These are phyloP conservation scores for Pipra filicauda DNA, from an alignment of 2,113 vertebrate species.

Conservation along the genomic window DNA sequence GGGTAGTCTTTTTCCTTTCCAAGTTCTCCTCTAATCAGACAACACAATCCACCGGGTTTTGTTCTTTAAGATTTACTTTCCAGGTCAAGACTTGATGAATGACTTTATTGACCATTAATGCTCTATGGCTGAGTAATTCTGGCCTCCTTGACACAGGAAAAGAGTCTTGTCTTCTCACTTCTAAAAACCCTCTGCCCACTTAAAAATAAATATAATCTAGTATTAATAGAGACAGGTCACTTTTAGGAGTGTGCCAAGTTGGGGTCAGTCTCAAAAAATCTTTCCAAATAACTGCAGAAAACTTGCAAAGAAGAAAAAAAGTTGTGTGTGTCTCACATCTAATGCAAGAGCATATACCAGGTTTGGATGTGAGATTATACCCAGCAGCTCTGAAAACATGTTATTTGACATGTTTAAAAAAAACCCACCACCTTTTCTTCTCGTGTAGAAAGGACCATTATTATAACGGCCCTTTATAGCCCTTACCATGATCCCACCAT, in stretches of 20 bases:
- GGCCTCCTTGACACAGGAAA: neutral
- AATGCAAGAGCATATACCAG: neutral
- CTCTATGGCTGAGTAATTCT: constrained; percentile 3
- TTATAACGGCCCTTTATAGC: neutral
- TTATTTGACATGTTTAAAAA: neutral
- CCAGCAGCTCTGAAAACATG: neutral
- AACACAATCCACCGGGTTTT: neutral
- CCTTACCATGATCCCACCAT: neutral
- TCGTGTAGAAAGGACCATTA: neutral
- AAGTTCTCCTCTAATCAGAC: neutral
- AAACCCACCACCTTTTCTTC: neutral
- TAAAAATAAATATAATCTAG: neutral
- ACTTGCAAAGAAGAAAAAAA: neutral
- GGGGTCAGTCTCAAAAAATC: neutral
- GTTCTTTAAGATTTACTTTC: constrained; percentile 22
- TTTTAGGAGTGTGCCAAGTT: neutral
- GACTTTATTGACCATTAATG: neutral
- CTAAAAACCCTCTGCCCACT: neutral
- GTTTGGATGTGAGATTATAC: neutral
- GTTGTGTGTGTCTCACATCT: neutral
- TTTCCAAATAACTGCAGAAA: neutral
- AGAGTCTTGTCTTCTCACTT: neutral
- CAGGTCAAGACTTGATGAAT: constrained; percentile 12
- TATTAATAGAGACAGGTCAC: neutral
- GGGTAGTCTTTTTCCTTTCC: neutral